Conservation (phyloP, 2,888 invertebrate genomes). For the Raillietiella orientalis region DNA sequence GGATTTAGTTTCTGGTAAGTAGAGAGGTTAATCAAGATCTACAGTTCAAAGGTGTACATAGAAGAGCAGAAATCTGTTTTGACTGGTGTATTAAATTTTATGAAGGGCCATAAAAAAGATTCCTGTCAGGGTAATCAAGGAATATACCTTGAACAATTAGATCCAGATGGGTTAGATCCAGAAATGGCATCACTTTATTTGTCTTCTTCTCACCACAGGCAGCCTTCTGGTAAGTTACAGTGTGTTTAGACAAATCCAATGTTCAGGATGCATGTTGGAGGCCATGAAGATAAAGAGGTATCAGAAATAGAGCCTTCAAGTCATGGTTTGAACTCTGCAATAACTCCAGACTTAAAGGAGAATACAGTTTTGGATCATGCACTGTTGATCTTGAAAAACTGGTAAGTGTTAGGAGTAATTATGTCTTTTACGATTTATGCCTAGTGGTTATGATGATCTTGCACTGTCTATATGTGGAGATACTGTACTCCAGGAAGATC, state of each 20-base stretch:
- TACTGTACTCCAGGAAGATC: slow-evolving; percentile 12
- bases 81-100: slow-evolving; percentile 72
- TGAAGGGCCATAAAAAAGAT: slow-evolving; percentile 33
- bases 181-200: slow-evolving; percentile 64
- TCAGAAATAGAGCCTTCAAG: not conserved
- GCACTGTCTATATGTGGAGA: slow-evolving; percentile 41
- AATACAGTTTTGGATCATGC: too few relatives aligned
- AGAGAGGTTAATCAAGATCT: too few relatives aligned
- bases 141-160: slow-evolving; percentile 69
- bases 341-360: too few relatives aligned
- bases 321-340: too few relatives aligned
- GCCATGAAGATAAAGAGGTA: not conserved
- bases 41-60: too few relatives aligned
- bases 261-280: slow-evolving; percentile 3
- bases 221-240: too few relatives aligned
- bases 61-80: slow-evolving; percentile 34
- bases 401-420: slow-evolving; percentile 4
- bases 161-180: slow-evolving; percentile 64
- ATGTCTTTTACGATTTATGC: slow-evolving; percentile 9
- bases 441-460: slow-evolving; percentile 22
- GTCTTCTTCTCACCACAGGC: too few relatives aligned
- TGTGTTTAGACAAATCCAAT: too few relatives aligned
- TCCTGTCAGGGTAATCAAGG: too few relatives aligned
- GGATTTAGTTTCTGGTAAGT: too few relatives aligned
- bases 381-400: too few relatives aligned